A percentile compares a stretch with the other conserved stretches of the same genome.
These are phyloP conservation scores for Ceratosolen fusciceps DNA, from an alignment of 1,140 invertebrate genomes.

Conservation along the genomic window DNA sequence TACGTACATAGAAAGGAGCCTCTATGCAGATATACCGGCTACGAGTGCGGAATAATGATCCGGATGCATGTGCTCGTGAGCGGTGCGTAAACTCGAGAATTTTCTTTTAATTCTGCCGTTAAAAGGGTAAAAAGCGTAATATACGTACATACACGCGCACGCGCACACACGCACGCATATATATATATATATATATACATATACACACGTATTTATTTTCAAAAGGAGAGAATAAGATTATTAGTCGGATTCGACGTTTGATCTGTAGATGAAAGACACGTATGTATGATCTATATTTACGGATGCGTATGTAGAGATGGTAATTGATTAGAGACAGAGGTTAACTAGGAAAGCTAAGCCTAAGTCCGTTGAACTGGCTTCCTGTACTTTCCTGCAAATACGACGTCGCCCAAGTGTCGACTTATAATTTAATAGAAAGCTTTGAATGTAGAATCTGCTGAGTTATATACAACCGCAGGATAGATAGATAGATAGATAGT, in stretches of 20 bases:
- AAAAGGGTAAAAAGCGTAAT: too few species aligned
- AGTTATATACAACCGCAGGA: neutral
- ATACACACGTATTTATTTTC: too few species aligned
- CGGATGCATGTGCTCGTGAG: neutral
- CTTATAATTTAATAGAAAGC: constrained; percentile 66
- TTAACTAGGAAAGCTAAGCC: constrained; percentile 62
- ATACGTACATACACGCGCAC: too few species aligned
- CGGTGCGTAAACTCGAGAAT: too few species aligned
- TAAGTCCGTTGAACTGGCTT: constrained; percentile 50
- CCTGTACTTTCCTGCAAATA: constrained; percentile 49
- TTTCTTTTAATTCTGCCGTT: too few species aligned
- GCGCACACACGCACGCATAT: too few species aligned
- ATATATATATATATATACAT: too few species aligned
- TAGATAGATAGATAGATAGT: too few species aligned
- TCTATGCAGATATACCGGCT: neutral
- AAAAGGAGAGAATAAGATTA: too few species aligned
- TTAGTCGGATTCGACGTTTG: too few species aligned
- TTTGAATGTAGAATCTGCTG: neutral
- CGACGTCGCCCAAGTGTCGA: constrained; percentile 64
- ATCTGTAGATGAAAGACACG: too few species aligned
- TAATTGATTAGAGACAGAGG: constrained; percentile 36
- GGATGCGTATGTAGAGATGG: neutral
- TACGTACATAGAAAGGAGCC: neutral
- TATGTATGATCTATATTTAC: neutral
- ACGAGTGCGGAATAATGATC: neutral